phyloP scores from a whole-genome alignment of 2,797 vertebrate species.

The Hylomyscus alleni region DNA sequence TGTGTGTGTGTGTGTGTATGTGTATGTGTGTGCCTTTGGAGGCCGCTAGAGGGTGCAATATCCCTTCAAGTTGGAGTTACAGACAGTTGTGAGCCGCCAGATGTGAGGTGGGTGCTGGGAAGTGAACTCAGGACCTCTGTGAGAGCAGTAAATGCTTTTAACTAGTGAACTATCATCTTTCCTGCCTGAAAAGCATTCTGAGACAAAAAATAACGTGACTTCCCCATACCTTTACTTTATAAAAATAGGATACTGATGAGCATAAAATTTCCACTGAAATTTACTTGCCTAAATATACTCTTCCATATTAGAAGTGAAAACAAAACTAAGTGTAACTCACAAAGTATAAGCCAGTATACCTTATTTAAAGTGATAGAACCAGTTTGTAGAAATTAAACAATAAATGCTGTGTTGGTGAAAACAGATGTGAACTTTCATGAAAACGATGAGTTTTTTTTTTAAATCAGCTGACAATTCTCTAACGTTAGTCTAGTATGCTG shows the following conservation, averaged over 20 bases:
- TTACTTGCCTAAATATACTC: conserved; percentile 61
- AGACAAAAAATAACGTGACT: conserved; percentile 53
- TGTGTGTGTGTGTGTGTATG: neutral
- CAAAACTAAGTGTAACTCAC: conserved; percentile 52
- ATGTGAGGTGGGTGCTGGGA: neutral
- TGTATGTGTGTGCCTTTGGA: neutral
- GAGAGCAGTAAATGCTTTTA: neutral
- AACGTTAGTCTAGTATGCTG: conserved; percentile 1
- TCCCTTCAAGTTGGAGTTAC: neutral
- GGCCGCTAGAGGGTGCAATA: neutral
- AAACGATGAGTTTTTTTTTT: conserved; percentile 25
- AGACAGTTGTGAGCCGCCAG: neutral
- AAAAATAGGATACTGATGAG: conserved; percentile 53
- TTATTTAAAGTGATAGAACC: conserved; percentile 50
- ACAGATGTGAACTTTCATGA: conserved; percentile 48
- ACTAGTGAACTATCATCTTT: neutral
- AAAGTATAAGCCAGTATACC: neutral
- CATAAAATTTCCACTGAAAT: conserved; percentile 63
- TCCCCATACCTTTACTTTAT: neutral
- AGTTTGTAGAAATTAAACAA: conserved; percentile 49
- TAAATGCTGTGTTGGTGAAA: conserved; percentile 49
- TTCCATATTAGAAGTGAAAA: conserved; percentile 50
- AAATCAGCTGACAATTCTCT: conserved; percentile 59
- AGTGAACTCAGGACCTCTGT: neutral
- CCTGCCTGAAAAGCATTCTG: conserved; percentile 35